Conservation (phyloP, 2,797 vertebrate genomes). For the Oophaga sylvatica region DNA sequence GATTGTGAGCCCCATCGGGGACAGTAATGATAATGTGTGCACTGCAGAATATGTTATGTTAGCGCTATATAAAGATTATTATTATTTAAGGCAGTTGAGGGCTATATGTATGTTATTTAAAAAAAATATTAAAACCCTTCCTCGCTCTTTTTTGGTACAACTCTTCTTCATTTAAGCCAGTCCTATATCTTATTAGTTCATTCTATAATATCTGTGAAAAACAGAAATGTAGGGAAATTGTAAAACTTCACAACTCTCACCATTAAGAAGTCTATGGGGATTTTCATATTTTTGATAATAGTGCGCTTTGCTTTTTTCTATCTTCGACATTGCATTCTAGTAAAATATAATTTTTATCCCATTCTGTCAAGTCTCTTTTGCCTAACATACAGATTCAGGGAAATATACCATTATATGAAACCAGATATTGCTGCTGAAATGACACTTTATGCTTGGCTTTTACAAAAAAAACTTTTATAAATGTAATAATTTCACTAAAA, state of each 20-base stretch:
- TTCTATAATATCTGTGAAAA: neutral
- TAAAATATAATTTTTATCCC: neutral
- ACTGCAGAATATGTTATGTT: no score
- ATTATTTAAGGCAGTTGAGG: no score
- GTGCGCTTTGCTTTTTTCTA: neutral
- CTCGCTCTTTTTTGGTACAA: no score
- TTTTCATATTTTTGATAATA: neutral
- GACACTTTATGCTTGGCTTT: slow-evolving; percentile 21
- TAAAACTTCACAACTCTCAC: neutral
- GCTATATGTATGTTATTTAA: no score
- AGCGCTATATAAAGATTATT: no score
- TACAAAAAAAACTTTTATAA: slow-evolving; percentile 19
- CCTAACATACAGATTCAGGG: neutral
- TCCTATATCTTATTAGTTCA: neutral
- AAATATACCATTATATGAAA: slow-evolving; percentile 11
- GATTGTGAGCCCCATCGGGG: no score
- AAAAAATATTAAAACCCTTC: no score
- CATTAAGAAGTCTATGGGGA: neutral
- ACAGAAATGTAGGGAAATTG: neutral
- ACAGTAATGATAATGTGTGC: no score
- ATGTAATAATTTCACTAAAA: slow-evolving; percentile 15
- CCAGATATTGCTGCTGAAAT: slow-evolving; percentile 5
- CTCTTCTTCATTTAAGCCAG: no score
- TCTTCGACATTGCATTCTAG: neutral
- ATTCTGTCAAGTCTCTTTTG: neutral